These are phyloP conservation scores for Troides aeacus DNA, from an alignment of 2,888 invertebrate genomes.

Conservation along the genomic window DNA sequence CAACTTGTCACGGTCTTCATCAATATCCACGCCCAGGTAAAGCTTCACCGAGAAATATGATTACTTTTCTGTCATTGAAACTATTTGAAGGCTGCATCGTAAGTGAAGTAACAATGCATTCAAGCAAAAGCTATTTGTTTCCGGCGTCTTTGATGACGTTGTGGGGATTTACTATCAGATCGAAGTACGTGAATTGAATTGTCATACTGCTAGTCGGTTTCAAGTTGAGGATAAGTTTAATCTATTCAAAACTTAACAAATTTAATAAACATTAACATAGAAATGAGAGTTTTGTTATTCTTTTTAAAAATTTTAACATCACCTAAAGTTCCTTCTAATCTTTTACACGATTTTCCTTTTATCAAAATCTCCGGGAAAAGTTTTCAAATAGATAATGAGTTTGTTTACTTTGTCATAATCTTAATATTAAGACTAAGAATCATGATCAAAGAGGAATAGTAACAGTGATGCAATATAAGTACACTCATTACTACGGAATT, in stretches of 20 bases:
- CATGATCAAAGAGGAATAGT: background rate
- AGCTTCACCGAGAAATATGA: background rate
- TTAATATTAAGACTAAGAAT: slow-evolving; percentile 9
- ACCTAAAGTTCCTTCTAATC: background rate
- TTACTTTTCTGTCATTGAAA: background rate
- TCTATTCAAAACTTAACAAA: background rate
- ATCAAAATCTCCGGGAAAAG: too few relatives aligned
- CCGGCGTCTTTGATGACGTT: background rate
- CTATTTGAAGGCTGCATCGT: background rate
- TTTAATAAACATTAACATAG: too few relatives aligned
- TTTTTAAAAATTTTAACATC: background rate
- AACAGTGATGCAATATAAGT: slow-evolving; percentile 20
- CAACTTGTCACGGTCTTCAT: slow-evolving; percentile 59
- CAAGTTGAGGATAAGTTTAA: background rate
- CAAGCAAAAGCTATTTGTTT: background rate
- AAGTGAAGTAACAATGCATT: background rate
- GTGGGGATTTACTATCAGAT: too few relatives aligned
- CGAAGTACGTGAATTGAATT: too few relatives aligned
- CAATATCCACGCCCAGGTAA: slow-evolving; percentile 71
- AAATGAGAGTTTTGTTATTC: background rate
- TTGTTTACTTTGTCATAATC: background rate
- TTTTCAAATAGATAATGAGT: too few relatives aligned
- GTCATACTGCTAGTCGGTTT: too few relatives aligned
- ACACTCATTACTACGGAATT: slow-evolving; percentile 26
- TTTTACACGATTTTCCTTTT: too few relatives aligned